A percentile compares a stretch with the other conserved stretches of the same genome.
Evolutionary conservation across 2,888 invertebrate species (phyloP).

Genomic region (Zygothrica quintamaculata): DNA sequence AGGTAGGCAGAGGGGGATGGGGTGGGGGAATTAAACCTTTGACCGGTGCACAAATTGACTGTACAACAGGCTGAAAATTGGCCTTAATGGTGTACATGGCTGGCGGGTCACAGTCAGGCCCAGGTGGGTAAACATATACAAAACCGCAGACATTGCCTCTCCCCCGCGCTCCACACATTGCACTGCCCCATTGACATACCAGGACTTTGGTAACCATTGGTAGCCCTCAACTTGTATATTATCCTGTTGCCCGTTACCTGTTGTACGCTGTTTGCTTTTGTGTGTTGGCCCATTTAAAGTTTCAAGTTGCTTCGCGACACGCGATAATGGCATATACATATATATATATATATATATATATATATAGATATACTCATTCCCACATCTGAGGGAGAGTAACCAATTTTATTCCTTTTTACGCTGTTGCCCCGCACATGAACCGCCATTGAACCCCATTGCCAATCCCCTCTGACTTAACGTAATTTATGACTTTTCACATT

Average conservation of each 20-base stretch:
- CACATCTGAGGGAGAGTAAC: no score
- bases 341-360: neutral
- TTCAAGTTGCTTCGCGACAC: slow-evolving; percentile 43
- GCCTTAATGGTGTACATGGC: slow-evolving; percentile 31
- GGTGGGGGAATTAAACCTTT: neutral
- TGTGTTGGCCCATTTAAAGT: slow-evolving; percentile 35
- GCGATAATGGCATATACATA: slow-evolving; percentile 43
- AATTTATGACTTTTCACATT: slow-evolving; percentile 55
- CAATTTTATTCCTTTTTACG: neutral
- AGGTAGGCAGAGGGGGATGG: neutral
- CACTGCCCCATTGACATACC: neutral
- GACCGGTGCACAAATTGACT: slow-evolving; percentile 32
- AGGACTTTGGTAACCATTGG: no score
- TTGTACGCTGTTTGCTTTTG: neutral
- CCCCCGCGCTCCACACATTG: no score
- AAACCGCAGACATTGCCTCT: slow-evolving; percentile 6
- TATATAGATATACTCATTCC: neutral
- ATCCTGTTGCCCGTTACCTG: neutral
- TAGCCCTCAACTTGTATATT: no score
- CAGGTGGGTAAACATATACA: slow-evolving; percentile 1
- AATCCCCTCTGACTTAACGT: slow-evolving; percentile 40
- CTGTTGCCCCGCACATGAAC: neutral
- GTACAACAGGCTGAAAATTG: slow-evolving; percentile 38
- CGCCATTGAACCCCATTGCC: slow-evolving; percentile 10
- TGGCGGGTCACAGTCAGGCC: neutral